Evolutionary conservation across 2,888 invertebrate species (phyloP), one percentile per base, ranked within the genome.

Genomic region (Xestia xanthographa): DNA sequence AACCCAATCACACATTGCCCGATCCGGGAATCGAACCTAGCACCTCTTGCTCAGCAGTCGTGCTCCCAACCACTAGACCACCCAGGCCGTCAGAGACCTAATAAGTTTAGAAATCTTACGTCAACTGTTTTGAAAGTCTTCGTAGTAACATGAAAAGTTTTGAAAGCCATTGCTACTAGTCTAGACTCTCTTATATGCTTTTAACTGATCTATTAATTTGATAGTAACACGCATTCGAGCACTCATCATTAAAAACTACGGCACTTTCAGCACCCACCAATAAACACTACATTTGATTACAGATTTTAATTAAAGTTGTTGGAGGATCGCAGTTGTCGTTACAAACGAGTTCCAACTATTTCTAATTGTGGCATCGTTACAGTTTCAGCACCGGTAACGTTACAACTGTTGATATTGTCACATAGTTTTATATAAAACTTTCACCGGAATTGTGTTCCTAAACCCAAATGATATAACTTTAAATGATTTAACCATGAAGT

Each of bases 301-400:
- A 45, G 41, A 73, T 75, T 75, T 82, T 81, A 85, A 83, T 87
- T 84, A 87, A 86, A 86, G 70, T 81, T 66, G n/a, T 17, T 34
- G 9, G 34, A 58, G 79, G 29, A 38, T 70, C 53, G 48, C 11
- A 62, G 53, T 48, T 29, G 29, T 38, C 62, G 20, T 62, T 68
- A 29, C 26, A 43, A 67, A 77, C n/a, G 45, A 71, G 38, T 63
- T 50, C 48, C 56, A 81, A 78, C 74, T 66, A 74, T 80, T 58
- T 80, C n/a, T 80, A 77, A 78, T 78, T 43, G 58, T 26, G 22
- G 11, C 41, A 1, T 74, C 43, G 43, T 74, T 58, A 80, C 43
- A 17, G 60, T 73, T 22, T 38, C 38, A 48, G 6, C 6, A 66
- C 77, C 48, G 17, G 73, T 65, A 65, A 73, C 11, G 22, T 22